Evolutionary conservation across 2,113 vertebrate genomes (phyloP), one percentile per base, ranked within the genome.

Genomic region (Chaetodon auriga): DNA sequence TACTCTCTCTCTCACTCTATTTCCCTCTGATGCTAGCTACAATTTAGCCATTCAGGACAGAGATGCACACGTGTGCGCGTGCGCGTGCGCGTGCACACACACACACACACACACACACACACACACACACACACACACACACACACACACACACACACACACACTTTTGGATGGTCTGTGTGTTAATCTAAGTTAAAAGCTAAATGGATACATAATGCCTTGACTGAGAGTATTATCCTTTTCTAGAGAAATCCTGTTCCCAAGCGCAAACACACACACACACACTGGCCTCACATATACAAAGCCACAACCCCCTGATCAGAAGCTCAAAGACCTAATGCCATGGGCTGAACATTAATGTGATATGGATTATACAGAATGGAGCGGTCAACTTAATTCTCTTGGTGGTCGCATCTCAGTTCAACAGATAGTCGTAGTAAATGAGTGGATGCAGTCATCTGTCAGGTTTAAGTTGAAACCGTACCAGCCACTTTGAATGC

Each of bases 101-200:
- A 74, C 19, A 48, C 4, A 12, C 69, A 30, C 62, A 57, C 54
- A 79, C 43, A 69, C 57, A 63, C 51, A 65, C n/a, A 63, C 57
- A 63, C 63, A 75, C 63, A 51, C 54, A 74, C 57, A 21, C 72
- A 38, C 68, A 68, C 63, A 55, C 53, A 58, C 65, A 51, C 54
- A 68, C 71, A 25, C 21, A 62, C 25, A 80, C 38, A 71, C 51
- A 60, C 54, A 61, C 23, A 64, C 58, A 57, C 64, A 69, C 64
- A 53, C 46, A 75, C 54, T 15, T 66, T 75, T 30, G 75, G 62
- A 81, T 70, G 75, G 78, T 65, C 83, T 82, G 82, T 86, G 69
- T 90, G 88, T 95, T 94, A 94, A 95, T 95, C 95, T 93, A 95
- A 92, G 91, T 90, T 95, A 94, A 95, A 95, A 93, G 90, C 92